Base-by-base conservation (phyloP, 2,888 invertebrate genomes). In the Ectemnius lituratus region DNA sequence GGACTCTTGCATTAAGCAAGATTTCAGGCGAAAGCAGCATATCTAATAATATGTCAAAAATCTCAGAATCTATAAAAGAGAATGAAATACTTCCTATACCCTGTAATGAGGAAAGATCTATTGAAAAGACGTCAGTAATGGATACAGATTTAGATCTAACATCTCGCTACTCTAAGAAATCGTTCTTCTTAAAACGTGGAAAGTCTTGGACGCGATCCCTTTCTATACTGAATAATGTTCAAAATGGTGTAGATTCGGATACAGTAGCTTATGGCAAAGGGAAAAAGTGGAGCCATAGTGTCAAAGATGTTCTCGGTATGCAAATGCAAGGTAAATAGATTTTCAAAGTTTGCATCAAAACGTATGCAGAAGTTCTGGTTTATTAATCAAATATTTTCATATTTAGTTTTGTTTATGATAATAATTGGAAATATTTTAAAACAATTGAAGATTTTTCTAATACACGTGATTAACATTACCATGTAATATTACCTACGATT, bases 161-260 rank as follows among this genome's bases (percentile, higher is more conserved):
- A 45, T n/a, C 16, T 49, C n/a, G 2, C 20, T 11, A 46, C 27
- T 13, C 56, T 5, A 52, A 64, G 11, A 71, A 63, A 14, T 27
- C 52, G 20, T 45, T 76, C 79, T 90, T 92, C 13, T 88, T 95
- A 2, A 93, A 93, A 80, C 93, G 95, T 13, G 95, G 95, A 0
- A 95, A 94, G 86, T 92, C 93, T 85, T 95, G 95, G 94, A 93
- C 94, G 62, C 92, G 94, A 84, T 94, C 95, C 0, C 85, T 95
- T 4, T 93, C 93, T 75, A 92, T 93, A 74, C 93, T 93, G 84
- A 93, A 92, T 91, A 68, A 91, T 88, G 85, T 92, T 89, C 88
- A 90, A 89, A 92, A 85, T 82, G 85, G 88, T 66, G 90, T 91
- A 2, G 84, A 92, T 69, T 75, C 93, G 52, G 92, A 93, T 58